Percentiles rank a stretch among this genome's conserved stretches.
These are phyloP conservation scores for Calliopsis andreniformis DNA, from an alignment of 1,140 invertebrate genomes.

Conservation along the genomic window DNA sequence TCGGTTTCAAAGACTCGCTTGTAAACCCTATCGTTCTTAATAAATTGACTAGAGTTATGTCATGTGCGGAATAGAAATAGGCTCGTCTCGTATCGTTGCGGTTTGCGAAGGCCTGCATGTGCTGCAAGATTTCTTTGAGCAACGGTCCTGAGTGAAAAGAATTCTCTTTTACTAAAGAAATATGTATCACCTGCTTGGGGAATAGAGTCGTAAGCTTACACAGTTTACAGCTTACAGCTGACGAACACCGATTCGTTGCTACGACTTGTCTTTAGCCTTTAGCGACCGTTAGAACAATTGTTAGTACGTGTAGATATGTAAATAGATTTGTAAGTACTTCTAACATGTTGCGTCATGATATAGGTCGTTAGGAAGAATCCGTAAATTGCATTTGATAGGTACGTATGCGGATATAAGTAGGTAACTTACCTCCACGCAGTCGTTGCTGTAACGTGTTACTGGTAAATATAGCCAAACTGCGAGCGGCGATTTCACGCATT, in stretches of 20 bases:
- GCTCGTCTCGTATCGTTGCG: conserved; percentile 79
- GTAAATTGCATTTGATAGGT: too few species aligned
- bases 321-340: too few species aligned
- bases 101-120: conserved; percentile 71
- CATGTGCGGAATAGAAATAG: conserved; percentile 87
- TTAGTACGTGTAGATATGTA: too few species aligned
- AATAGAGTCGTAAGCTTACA: too few species aligned
- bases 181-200: too few species aligned
- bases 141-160: conserved; percentile 73
- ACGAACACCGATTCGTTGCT: too few species aligned
- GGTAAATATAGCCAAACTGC: conserved; percentile 87
- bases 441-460: conserved; percentile 87
- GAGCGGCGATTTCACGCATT: conserved; percentile 85
- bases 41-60: conserved; percentile 87
- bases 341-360: too few species aligned
- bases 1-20: conserved; percentile 84
- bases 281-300: too few species aligned
- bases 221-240: too few species aligned
- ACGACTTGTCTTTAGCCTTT: too few species aligned
- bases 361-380: neutral
- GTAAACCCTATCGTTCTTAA: conserved; percentile 86
- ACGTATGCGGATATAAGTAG: too few species aligned
- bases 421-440: conserved; percentile 87
- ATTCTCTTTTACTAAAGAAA: too few species aligned
- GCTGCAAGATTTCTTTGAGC: conserved; percentile 76